Conservation (phyloP, 2,888 invertebrate species). For the Ecliptopera silaceata region DNA sequence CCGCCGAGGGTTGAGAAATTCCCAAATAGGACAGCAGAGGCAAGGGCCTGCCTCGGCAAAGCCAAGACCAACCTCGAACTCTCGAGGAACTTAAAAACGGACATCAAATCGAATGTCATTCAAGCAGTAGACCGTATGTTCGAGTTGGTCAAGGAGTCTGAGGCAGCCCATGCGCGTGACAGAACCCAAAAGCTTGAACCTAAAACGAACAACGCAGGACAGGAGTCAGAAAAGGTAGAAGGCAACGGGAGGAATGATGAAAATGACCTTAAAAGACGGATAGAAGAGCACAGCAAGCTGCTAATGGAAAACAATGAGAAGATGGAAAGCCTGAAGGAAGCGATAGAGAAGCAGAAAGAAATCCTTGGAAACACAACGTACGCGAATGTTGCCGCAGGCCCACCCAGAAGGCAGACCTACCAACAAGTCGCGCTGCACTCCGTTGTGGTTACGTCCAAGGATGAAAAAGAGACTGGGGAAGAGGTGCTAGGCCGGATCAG, state of each 20-base stretch:
- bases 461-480: not conserved
- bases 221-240: not conserved
- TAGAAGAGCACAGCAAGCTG: not conserved
- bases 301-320: not conserved
- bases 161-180: not conserved
- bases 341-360: not conserved
- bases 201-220: not conserved
- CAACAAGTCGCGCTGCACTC: not conserved
- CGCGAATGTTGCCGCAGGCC: not conserved
- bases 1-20: constrained; percentile 10
- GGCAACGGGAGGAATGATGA: no score
- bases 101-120: not conserved
- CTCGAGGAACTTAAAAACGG: not conserved
- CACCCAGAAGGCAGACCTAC: not conserved
- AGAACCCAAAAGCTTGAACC: not conserved
- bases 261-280: not conserved
- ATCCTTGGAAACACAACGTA: not conserved
- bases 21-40: constrained; percentile 20
- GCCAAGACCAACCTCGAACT: not conserved
- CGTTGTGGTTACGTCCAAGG: not conserved
- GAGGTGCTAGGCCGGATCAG: not conserved
- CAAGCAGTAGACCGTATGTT: not conserved
- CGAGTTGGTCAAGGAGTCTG: not conserved
- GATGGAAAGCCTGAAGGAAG: not conserved
- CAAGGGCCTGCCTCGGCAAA: not conserved